These are phyloP conservation scores for Helleia helle DNA, from an alignment of 2,888 invertebrate genomes.

Conservation along the genomic window DNA sequence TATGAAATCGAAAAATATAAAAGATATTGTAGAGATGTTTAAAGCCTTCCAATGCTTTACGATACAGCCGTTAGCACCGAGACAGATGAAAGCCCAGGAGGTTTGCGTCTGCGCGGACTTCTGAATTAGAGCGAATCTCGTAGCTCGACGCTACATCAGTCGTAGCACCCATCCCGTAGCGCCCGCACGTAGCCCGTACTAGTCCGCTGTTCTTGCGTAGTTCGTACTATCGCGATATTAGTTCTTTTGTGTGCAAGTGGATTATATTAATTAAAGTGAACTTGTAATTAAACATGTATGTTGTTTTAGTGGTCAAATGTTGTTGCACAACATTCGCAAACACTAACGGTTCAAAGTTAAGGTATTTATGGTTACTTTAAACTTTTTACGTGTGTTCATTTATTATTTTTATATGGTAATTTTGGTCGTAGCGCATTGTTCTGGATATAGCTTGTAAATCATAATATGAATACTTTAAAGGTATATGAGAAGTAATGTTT, in stretches of 20 bases:
- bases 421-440: slow-evolving; percentile 11
- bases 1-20: background rate
- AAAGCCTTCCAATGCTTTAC: background rate
- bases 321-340: slow-evolving; percentile 41
- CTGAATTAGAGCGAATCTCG: slow-evolving; percentile 33
- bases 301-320: slow-evolving; percentile 33
- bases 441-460: too few relatives aligned
- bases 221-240: background rate
- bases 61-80: slow-evolving; percentile 21
- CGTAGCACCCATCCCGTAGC: slow-evolving; percentile 12
- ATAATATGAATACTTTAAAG: too few relatives aligned
- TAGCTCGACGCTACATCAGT: slow-evolving; percentile 37
- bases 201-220: slow-evolving; percentile 17
- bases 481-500: too few relatives aligned
- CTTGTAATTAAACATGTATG: background rate
- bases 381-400: slow-evolving; percentile 28
- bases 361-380: slow-evolving; percentile 31
- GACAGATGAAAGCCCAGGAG: slow-evolving; percentile 24
- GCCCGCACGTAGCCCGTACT: slow-evolving; percentile 10
- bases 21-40: background rate
- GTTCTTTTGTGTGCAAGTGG: background rate
- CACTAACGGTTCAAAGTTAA: slow-evolving; percentile 35
- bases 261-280: background rate
- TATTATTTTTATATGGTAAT: slow-evolving; percentile 22
- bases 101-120: slow-evolving; percentile 58